Conservation (phyloP, 37 sponge, comb jelly and placozoan genomes). For the Ephydatia muelleri region DNA sequence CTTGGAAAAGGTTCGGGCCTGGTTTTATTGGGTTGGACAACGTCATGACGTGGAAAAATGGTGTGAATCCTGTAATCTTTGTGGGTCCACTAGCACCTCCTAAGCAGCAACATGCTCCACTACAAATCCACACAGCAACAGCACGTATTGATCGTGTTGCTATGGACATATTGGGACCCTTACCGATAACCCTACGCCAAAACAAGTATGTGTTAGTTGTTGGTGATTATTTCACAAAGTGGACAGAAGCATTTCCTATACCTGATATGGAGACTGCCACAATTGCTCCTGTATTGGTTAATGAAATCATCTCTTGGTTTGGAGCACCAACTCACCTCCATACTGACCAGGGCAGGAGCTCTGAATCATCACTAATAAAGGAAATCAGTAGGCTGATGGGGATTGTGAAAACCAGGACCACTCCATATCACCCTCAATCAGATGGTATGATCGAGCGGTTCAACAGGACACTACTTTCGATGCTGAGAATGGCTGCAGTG, state of each 20-base stretch:
- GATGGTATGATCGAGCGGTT: slow-evolving; percentile 21
- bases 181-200: background rate
- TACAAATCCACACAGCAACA: background rate
- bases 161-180: slow-evolving; percentile 27
- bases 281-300: background rate
- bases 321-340: slow-evolving; percentile 5
- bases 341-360: slow-evolving; percentile 5
- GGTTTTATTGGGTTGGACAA: slow-evolving; percentile 30
- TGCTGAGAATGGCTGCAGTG: slow-evolving; percentile 14
- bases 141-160: slow-evolving; percentile 10
- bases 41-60: background rate
- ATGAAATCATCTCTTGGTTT: slow-evolving; percentile 5
- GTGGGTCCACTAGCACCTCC: slow-evolving; percentile 6
- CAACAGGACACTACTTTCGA: slow-evolving; percentile 12
- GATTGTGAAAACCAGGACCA: too few species aligned
- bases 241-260: slow-evolving; percentile 15
- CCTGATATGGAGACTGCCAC: slow-evolving; percentile 8
- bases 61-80: slow-evolving; percentile 10
- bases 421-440: slow-evolving; percentile 17
- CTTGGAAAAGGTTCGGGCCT: background rate
- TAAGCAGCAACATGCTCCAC: background rate
- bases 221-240: slow-evolving; percentile 15
- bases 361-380: slow-evolving; percentile 8
- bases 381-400: slow-evolving; percentile 7
- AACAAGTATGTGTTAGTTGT: slow-evolving; percentile 27